Evolutionary conservation across 2,888 invertebrate genomes (phyloP).

Genomic region (Eurytoma adleriae): DNA sequence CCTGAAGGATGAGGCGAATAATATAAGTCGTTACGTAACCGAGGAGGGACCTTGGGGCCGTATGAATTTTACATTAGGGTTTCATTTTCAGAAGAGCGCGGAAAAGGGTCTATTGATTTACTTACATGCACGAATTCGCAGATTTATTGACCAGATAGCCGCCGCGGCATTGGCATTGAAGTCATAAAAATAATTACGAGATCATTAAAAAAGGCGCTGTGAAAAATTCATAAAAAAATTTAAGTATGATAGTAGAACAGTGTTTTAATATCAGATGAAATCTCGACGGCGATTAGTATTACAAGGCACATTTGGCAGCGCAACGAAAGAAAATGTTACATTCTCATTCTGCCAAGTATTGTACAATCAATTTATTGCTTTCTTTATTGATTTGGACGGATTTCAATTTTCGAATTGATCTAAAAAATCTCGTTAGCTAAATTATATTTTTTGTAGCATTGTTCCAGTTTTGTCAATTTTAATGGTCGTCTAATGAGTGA

Average conservation of each 20-base stretch:
- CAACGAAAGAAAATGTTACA: neutral
- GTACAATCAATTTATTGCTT: neutral
- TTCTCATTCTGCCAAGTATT: neutral
- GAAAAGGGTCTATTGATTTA: slow-evolving; percentile 29
- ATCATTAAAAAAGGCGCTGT: too few relatives aligned
- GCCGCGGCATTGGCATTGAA: neutral
- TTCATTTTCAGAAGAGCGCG: slow-evolving; percentile 13
- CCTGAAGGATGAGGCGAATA: neutral
- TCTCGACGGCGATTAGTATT: too few relatives aligned
- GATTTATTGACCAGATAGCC: slow-evolving; percentile 29
- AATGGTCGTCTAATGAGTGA: too few relatives aligned
- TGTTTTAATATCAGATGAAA: too few relatives aligned
- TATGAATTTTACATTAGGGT: slow-evolving; percentile 28
- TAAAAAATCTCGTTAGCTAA: neutral
- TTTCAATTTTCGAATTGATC: neutral
- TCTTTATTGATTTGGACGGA: slow-evolving; percentile 1
- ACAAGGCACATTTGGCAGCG: too few relatives aligned
- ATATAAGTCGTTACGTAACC: slow-evolving; percentile 21
- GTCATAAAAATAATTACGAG: too few relatives aligned
- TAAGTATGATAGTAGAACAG: too few relatives aligned
- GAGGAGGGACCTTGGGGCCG: slow-evolving; percentile 22
- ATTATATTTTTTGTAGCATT: neutral
- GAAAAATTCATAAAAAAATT: neutral
- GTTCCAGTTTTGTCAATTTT: too few relatives aligned
- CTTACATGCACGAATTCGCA: slow-evolving; percentile 13